phyloP scores from a whole-genome alignment of 2,888 invertebrate species.

The Agrotis clavis region DNA sequence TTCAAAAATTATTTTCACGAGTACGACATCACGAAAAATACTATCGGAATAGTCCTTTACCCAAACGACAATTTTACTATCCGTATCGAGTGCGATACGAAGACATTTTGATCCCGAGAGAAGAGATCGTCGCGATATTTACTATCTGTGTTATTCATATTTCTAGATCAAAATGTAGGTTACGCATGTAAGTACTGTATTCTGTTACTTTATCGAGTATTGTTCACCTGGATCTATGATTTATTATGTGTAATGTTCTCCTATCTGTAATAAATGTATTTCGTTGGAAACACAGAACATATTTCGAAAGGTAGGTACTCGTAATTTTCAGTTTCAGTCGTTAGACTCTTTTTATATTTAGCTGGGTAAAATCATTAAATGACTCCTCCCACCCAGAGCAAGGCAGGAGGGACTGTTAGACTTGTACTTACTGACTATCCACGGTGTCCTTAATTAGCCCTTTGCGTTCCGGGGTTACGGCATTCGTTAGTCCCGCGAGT shows the following conservation, averaged over 20 bases:
- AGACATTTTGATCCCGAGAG: constrained; percentile 45
- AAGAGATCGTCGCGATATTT: constrained; percentile 28
- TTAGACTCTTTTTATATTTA: neutral
- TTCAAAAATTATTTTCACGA: neutral
- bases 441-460: no score
- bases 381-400: no score
- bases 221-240: constrained; percentile 44
- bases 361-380: neutral
- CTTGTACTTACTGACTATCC: no score
- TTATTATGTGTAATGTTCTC: constrained; percentile 36
- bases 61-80: constrained; percentile 29
- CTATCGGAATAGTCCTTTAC: neutral
- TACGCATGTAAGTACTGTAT: constrained; percentile 26
- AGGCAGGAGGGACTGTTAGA: no score
- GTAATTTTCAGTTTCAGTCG: no score
- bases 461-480: no score
- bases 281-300: constrained; percentile 19
- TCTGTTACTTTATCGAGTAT: constrained; percentile 37
- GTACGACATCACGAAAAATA: neutral
- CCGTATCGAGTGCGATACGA: constrained; percentile 19
- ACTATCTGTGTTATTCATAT: constrained; percentile 41
- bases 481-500: neutral
- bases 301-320: constrained; percentile 15
- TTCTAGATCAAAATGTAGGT: constrained; percentile 31
- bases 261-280: constrained; percentile 39